A percentile compares a stretch with the other conserved stretches of the same genome.
Conservation (phyloP, 1,140 invertebrate species). For the Apolygus lucorum region DNA sequence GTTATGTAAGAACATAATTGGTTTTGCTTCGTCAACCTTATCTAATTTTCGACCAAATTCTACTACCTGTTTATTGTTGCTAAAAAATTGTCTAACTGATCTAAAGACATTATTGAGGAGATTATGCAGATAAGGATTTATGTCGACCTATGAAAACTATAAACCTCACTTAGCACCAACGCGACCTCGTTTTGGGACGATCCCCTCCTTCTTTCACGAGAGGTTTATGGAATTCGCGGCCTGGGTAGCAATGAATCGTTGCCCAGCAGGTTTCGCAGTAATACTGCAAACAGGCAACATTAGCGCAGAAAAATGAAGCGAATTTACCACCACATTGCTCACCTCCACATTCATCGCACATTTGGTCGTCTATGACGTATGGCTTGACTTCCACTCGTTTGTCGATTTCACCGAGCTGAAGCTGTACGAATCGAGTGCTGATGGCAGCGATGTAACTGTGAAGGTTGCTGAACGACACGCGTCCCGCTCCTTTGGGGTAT, state of each 20-base stretch:
- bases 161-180: constrained; percentile 93
- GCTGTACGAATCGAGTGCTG: constrained; percentile 93
- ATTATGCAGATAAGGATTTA: too few species aligned
- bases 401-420: constrained; percentile 97
- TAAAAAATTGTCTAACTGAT: too few species aligned
- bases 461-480: constrained; percentile 97
- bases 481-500: constrained; percentile 97
- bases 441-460: constrained; percentile 99
- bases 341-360: constrained; percentile 99
- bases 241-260: constrained; percentile 91
- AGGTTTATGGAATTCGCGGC: constrained; percentile 96
- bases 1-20: too few species aligned
- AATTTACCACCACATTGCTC: constrained; percentile 94
- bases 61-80: too few species aligned
- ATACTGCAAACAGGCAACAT: constrained; percentile 97
- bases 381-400: constrained; percentile 96
- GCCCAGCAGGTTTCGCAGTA: constrained; percentile 99
- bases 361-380: constrained; percentile 98
- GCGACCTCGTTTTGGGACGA: constrained; percentile 78
- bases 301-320: constrained; percentile 98
- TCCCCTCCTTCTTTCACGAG: constrained; percentile 98
- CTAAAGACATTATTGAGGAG: too few species aligned
- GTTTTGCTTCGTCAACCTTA: too few species aligned
- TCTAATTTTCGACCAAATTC: too few species aligned
- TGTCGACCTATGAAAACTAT: too few species aligned